Evolutionary conservation across 2,113 vertebrate species (phyloP).

Genomic region (Falco punctatus): DNA sequence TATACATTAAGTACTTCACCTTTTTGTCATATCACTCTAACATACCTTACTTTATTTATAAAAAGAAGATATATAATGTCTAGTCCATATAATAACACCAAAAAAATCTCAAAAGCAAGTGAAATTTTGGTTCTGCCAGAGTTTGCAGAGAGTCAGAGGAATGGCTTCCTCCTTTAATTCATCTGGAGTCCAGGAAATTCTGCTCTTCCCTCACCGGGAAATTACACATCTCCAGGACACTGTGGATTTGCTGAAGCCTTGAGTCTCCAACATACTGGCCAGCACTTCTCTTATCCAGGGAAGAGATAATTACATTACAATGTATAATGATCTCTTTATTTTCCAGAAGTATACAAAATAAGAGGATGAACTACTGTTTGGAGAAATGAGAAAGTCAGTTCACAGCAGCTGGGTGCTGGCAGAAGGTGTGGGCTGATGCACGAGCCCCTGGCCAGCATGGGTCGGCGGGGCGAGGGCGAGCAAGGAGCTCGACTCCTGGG

Average conservation of each 20-base stretch:
- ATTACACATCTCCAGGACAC: not conserved
- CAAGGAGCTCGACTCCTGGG: not conserved
- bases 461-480: not conserved
- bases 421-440: not conserved
- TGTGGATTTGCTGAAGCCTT: not conserved
- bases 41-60: not conserved
- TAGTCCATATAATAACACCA: not conserved
- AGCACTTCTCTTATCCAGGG: not conserved
- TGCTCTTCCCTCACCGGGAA: not conserved
- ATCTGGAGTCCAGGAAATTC: not conserved
- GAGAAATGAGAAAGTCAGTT: not conserved
- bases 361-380: not conserved
- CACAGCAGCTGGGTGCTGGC: not conserved
- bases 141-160: not conserved
- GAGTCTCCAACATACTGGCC: not conserved
- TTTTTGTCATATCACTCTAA: not conserved
- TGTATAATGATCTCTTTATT: not conserved
- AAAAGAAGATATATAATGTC: not conserved
- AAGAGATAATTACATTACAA: not conserved
- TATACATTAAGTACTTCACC: not conserved
- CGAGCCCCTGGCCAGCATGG: fast-evolving
- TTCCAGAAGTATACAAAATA: not conserved
- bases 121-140: not conserved
- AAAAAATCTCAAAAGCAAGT: not conserved
- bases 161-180: not conserved